phyloP scores from a whole-genome alignment of 2,888 invertebrate genomes.

The Phorcus lineatus region DNA sequence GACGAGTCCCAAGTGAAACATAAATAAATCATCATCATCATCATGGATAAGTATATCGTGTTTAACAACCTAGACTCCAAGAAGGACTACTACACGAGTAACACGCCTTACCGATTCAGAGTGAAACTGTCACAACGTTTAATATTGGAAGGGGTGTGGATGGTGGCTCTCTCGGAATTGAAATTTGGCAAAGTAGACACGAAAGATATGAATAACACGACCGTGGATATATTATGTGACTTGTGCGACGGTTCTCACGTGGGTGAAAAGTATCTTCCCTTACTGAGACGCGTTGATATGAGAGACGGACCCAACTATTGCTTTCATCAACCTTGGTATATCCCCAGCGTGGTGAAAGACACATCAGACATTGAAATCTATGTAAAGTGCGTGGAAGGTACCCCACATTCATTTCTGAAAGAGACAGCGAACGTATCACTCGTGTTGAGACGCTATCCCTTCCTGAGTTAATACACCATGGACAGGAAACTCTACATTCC shows the following conservation, averaged over 20 bases:
- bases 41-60: too few species aligned
- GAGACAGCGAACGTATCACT: too few species aligned
- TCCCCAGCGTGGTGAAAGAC: not conserved
- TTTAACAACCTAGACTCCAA: too few species aligned
- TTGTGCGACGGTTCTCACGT: not conserved
- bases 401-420: not conserved
- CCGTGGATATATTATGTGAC: not conserved
- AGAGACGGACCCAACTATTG: not conserved
- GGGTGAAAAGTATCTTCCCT: too few species aligned
- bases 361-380: not conserved
- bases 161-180: not conserved
- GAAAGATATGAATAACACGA: not conserved
- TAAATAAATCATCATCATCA: too few species aligned
- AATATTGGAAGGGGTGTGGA: not conserved
- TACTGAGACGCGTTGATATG: not conserved
- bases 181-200: not conserved
- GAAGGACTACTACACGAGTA: too few species aligned
- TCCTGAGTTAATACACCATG: not conserved
- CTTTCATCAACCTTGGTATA: not conserved
- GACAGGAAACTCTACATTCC: too few species aligned
- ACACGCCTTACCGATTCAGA: not conserved
- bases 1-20: too few species aligned
- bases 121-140: not conserved
- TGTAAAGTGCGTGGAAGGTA: not conserved
- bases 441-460: not conserved